Conservation (phyloP, 2,888 invertebrate species). For the Melieria crassipennis region DNA sequence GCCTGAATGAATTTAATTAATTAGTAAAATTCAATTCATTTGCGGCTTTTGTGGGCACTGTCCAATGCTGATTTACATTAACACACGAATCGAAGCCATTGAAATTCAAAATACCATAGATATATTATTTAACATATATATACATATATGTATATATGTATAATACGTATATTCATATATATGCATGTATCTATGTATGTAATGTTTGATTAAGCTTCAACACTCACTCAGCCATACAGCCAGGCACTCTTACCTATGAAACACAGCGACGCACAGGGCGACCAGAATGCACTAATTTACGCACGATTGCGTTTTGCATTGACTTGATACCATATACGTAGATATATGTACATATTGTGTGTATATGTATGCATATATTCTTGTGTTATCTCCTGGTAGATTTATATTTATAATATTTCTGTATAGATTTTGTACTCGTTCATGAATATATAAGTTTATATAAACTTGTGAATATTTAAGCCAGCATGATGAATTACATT, state of each 20-base stretch:
- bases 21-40: conserved; percentile 30
- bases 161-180: background rate
- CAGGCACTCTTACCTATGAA: background rate
- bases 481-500: conserved; percentile 1
- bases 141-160: background rate
- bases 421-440: no score
- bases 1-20: conserved; percentile 20
- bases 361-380: background rate
- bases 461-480: no score
- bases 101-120: background rate
- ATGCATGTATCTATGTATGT: no score
- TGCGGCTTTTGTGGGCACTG: conserved; percentile 25
- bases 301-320: no score
- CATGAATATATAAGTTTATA: no score
- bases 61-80: background rate
- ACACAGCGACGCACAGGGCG: no score
- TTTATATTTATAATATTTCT: no score
- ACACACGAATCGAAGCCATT: background rate
- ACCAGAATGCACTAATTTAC: no score
- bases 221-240: background rate
- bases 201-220: background rate
- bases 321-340: no score
- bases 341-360: background rate
- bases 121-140: background rate
- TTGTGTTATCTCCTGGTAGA: background rate